Percentiles rank a stretch among this genome's conserved stretches.
These are phyloP conservation scores for Oxytorus armatus DNA, from an alignment of 2,888 invertebrate genomes.

Conservation along the genomic window DNA sequence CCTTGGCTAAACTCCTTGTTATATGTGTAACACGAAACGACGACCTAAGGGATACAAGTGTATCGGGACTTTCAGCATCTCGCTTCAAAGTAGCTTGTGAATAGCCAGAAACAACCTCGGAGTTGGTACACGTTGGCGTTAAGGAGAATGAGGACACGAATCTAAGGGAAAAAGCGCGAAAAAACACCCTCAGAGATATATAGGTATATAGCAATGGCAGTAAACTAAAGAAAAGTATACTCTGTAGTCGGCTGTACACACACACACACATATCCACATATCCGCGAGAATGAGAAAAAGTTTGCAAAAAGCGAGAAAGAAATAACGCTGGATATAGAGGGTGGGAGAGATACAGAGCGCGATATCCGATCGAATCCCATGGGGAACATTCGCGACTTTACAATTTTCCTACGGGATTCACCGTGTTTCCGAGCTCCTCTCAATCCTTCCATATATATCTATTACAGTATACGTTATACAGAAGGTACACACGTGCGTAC, in stretches of 20 bases:
- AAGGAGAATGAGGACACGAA: conserved; percentile 3
- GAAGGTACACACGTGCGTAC: neutral
- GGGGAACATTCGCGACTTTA: conserved; percentile 54
- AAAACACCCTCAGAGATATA: conserved; percentile 33
- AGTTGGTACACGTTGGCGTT: conserved; percentile 5
- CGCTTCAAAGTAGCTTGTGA: conserved; percentile 50
- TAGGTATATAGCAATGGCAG: neutral
- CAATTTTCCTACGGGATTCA: conserved; percentile 53
- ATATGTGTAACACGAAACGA: neutral
- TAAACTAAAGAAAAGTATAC: conserved; percentile 29
- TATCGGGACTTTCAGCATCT: conserved; percentile 20
- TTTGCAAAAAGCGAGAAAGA: conserved; percentile 45
- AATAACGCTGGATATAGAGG: conserved; percentile 41
- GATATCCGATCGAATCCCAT: conserved; percentile 53
- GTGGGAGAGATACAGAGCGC: conserved; percentile 5
- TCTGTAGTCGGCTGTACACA: conserved; percentile 31
- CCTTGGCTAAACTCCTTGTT: neutral
- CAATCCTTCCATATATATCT: conserved; percentile 23
- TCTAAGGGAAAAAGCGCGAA: conserved; percentile 46
- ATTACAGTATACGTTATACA: neutral
- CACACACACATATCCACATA: conserved; percentile 52
- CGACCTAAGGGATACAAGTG: neutral
- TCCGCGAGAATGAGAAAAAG: conserved; percentile 49
- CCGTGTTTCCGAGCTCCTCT: conserved; percentile 2
- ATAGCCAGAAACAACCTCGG: conserved; percentile 40